Percentiles rank a stretch among this genome's conserved stretches.
Conservation (phyloP, 2,888 invertebrate genomes). For the Phyllotreta striolata region DNA sequence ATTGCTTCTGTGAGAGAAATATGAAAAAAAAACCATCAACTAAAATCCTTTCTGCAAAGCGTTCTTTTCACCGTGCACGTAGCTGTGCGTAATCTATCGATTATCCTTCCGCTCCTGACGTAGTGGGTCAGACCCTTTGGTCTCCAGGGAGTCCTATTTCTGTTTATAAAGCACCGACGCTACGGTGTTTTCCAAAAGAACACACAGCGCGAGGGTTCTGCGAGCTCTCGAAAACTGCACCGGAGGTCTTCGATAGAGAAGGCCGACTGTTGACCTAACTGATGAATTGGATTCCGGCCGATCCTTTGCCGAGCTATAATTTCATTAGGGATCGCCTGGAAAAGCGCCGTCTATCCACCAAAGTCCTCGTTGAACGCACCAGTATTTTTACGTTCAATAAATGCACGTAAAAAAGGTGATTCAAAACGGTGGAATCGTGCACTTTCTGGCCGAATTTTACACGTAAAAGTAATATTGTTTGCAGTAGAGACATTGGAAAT, state of each 20-base stretch:
- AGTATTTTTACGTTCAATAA: no score
- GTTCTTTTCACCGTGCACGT: background rate
- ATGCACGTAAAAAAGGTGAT: no score
- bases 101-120: constrained; percentile 45
- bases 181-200: constrained; percentile 52
- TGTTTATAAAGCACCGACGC: constrained; percentile 53
- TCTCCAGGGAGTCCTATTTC: constrained; percentile 56
- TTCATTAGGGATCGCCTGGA: constrained; percentile 39
- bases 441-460: no score
- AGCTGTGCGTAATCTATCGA: constrained; percentile 52
- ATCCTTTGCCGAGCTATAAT: constrained; percentile 41
- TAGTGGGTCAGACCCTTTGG: constrained; percentile 53
- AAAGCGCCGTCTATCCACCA: constrained; percentile 24
- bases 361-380: no score
- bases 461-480: no score
- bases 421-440: no score
- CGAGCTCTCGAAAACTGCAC: constrained; percentile 38
- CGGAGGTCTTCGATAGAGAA: constrained; percentile 40
- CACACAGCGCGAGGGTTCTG: constrained; percentile 52
- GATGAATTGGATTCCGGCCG: constrained; percentile 42
- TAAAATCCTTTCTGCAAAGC: background rate
- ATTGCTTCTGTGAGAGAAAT: no score
- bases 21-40: no score
- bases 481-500: no score
- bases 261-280: constrained; percentile 47